phyloP scores from a whole-genome alignment of 1,140 invertebrate genomes.

The Elysia chlorotica region DNA sequence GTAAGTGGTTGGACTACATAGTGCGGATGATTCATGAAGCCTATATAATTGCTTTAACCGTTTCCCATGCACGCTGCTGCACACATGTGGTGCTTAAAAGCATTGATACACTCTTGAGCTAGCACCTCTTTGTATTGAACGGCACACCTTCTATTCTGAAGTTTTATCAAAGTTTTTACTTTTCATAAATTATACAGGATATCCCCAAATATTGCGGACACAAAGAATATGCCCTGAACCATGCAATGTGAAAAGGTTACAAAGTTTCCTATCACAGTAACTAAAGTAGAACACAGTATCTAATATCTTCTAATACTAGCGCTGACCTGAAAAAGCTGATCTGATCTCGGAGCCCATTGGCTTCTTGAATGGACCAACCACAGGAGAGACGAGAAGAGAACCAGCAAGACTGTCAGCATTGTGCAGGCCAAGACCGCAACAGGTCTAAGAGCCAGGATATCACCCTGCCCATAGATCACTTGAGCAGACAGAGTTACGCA shows the following conservation, averaged over 20 bases:
- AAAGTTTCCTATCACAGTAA: not conserved
- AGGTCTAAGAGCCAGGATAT: not conserved
- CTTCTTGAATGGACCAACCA: not conserved
- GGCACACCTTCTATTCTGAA: too few species aligned
- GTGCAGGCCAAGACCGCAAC: not conserved
- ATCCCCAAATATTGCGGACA: not conserved
- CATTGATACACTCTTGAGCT: too few species aligned
- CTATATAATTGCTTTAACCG: too few species aligned
- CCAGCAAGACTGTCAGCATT: not conserved
- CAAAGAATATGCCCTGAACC: not conserved
- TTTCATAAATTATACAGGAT: not conserved
- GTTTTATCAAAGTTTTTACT: not conserved
- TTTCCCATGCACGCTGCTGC: too few species aligned
- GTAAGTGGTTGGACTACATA: too few species aligned
- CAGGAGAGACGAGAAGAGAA: constrained; percentile 1
- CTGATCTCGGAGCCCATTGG: not conserved
- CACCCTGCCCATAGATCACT: constrained; percentile 23
- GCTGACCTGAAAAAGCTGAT: constrained; percentile 21
- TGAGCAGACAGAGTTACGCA: constrained; percentile 25
- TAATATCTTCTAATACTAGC: not conserved
- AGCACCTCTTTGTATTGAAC: too few species aligned
- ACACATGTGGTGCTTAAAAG: too few species aligned
- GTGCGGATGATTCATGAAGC: too few species aligned
- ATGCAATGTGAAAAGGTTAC: not conserved
- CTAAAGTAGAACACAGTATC: not conserved